Conservation (phyloP, 2,888 invertebrate species). For the Cyaniris semiargus region DNA sequence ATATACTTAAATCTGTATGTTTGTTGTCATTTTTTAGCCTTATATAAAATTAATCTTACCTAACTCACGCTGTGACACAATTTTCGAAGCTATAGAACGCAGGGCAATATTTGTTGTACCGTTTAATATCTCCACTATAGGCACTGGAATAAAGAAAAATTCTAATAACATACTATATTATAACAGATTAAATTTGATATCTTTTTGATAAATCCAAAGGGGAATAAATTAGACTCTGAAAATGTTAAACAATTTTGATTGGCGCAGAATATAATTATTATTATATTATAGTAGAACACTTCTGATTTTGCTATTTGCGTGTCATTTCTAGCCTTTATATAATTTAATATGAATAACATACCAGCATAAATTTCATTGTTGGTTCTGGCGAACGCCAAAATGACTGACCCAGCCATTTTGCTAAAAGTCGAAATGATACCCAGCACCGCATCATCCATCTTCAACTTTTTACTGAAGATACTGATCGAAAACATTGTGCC, state of each 20-base stretch:
- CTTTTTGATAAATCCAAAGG: background rate
- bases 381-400: slow-evolving; percentile 63
- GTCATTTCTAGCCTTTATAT: too few species aligned
- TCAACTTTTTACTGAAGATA: slow-evolving; percentile 65
- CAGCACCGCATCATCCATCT: slow-evolving; percentile 64
- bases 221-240: too few species aligned
- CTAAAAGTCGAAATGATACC: slow-evolving; percentile 66
- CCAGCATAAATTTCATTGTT: slow-evolving; percentile 65
- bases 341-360: too few species aligned
- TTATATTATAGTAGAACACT: too few species aligned
- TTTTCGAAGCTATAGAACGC: slow-evolving; percentile 86
- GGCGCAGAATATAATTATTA: too few species aligned
- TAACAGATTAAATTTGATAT: background rate
- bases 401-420: slow-evolving; percentile 60
- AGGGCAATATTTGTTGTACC: slow-evolving; percentile 87
- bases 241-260: too few species aligned
- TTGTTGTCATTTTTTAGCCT: too few species aligned
- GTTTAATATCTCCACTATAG: slow-evolving; percentile 85
- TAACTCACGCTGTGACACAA: slow-evolving; percentile 86
- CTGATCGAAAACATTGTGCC: slow-evolving; percentile 68
- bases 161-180: background rate
- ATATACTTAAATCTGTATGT: too few species aligned
- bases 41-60: slow-evolving; percentile 65
- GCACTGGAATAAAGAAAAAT: slow-evolving; percentile 73
- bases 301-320: too few species aligned